Evolutionary conservation across 35 echinoderm and acorn worm genomes (phyloP), one percentile per base, ranked within the genome.

Genomic region (Hemicentrotus pulcherrimus): DNA sequence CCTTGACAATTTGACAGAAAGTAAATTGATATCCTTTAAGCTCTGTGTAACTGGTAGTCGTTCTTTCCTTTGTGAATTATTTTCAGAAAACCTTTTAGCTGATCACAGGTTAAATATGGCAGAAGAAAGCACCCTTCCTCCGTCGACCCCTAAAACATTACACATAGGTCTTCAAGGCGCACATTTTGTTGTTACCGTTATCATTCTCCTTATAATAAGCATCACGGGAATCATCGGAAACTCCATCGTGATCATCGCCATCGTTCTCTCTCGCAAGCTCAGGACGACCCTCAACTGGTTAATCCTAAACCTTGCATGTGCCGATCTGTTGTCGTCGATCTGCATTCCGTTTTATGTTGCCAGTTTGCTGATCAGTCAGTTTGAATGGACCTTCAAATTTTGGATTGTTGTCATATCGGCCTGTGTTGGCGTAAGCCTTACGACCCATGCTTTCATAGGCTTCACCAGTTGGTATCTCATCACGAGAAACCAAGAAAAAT

Each of bases 241-340:
- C 85, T 61, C 31, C 59, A 86, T 99, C 61, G 98, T 99, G 19
- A 99, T 99, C 28, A 28, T 97, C 18, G 47, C 98, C 9, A 97
- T 99, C 33, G 86, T 92, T 58, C 47, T 99, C 11, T 96, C 95
- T 46, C 94, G 96, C 31, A 95, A 95, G 94, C 88, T 99, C 47
- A 92, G 97, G 24, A 96, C 98, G 16, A 96, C 96, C 10, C 96
- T 96, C 2, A 97, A 99, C 85, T 96, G 96, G 32, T 99, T 96
- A 85, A 96, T 99, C 22, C 94, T 99, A 24, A 99, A 97, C 86
- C 97, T 99, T 13, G 95, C 95, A 88, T 85, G 96, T 28, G 96
- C 98, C 3, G 98, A 99, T 45, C 71, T 99, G 14, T 85, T 95
- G 2, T 95, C 95, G 4, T 96, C 95, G 91, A 31, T 98, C 60